phyloP scores from a whole-genome alignment of 2,888 invertebrate species.

The Boloria selene region DNA sequence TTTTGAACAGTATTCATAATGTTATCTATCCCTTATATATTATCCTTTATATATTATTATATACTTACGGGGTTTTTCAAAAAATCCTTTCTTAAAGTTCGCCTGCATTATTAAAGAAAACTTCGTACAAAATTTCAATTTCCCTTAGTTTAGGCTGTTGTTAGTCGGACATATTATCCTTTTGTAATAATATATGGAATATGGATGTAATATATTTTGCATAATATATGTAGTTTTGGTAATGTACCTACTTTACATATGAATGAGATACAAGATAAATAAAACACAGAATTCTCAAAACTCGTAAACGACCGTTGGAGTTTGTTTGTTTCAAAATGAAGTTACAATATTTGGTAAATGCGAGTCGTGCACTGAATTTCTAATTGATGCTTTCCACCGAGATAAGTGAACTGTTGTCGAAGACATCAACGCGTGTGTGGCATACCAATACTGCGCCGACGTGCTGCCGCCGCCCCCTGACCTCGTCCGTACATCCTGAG shows the following conservation, averaged over 20 bases:
- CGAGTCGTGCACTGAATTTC: constrained; percentile 18
- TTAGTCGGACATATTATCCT: too few relatives aligned
- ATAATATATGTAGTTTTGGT: not conserved
- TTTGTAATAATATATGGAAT: too few relatives aligned
- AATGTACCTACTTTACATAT: not conserved
- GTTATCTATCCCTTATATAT: too few relatives aligned
- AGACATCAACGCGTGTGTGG: constrained; percentile 10
- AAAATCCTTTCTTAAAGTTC: too few relatives aligned
- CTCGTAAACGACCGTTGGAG: not conserved
- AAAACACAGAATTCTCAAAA: not conserved
- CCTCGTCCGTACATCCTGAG: constrained; percentile 2
- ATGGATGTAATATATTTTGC: not conserved
- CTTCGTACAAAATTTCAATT: too few relatives aligned
- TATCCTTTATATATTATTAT: too few relatives aligned
- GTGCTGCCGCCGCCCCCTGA: constrained; percentile 15
- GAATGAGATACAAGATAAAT: not conserved
- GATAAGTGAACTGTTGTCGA: constrained; percentile 20
- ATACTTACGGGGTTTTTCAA: too few relatives aligned
- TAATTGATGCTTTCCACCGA: constrained; percentile 23
- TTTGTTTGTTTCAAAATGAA: constrained; percentile 6
- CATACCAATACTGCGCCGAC: constrained; percentile 4
- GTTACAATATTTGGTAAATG: constrained; percentile 20
- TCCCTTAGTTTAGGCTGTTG: too few relatives aligned
- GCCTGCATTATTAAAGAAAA: too few relatives aligned
- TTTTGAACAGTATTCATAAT: too few relatives aligned